phyloP scores from a whole-genome alignment of 2,888 invertebrate genomes.

The Aleiodes alternator region DNA sequence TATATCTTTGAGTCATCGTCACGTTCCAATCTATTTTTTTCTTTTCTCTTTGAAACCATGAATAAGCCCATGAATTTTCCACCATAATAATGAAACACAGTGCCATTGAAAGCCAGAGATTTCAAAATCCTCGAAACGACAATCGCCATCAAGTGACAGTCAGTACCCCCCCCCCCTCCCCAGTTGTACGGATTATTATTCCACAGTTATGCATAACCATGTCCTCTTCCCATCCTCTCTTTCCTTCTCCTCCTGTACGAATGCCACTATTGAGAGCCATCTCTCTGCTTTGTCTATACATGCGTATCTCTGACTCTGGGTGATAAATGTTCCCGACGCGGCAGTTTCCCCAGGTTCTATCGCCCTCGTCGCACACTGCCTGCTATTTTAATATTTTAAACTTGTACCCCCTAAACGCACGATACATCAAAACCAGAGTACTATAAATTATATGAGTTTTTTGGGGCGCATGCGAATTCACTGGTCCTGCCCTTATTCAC shows the following conservation, averaged over 20 bases:
- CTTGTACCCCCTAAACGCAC: constrained; percentile 65
- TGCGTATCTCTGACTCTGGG: constrained; percentile 47
- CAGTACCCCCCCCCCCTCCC: neutral
- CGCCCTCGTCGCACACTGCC: constrained; percentile 57
- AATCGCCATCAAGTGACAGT: constrained; percentile 8
- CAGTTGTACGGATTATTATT: constrained; percentile 28
- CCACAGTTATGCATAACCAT: constrained; percentile 10
- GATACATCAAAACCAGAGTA: constrained; percentile 65
- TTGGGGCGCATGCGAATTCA: constrained; percentile 46
- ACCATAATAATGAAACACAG: neutral
- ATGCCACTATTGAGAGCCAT: constrained; percentile 29
- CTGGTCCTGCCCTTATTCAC: constrained; percentile 41
- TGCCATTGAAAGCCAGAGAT: constrained; percentile 8
- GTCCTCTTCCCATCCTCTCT: neutral
- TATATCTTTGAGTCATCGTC: too few species aligned
- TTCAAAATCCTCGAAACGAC: constrained; percentile 9
- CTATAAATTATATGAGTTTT: constrained; percentile 63
- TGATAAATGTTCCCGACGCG: constrained; percentile 57
- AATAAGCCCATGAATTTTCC: too few species aligned
- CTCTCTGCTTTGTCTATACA: constrained; percentile 46
- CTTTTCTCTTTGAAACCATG: too few species aligned
- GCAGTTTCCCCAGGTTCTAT: constrained; percentile 62
- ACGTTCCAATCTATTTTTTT: too few species aligned
- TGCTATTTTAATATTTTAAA: constrained; percentile 71
- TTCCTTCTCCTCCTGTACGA: neutral